Base-by-base conservation (phyloP, 2,797 vertebrate genomes). In the Lepus townsendii region DNA sequence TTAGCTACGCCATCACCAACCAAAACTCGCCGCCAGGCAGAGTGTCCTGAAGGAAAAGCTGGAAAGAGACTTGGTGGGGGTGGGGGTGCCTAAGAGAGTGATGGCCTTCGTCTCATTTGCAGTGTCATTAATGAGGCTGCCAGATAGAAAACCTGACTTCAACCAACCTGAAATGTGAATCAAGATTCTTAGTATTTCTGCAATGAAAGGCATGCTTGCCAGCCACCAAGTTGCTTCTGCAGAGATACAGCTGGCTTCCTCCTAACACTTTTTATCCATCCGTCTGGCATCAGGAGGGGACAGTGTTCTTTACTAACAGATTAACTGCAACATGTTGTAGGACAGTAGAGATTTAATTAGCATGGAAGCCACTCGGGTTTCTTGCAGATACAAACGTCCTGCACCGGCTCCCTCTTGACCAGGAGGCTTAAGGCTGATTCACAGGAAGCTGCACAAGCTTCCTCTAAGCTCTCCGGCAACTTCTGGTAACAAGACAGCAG, bases 1-100 rank as follows among this genome's bases (percentile, higher is more conserved):
- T 96, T 97, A 97, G 95, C 95, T 94, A 95, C 83, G 84, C 96
- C 73, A 5, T 80, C 80, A 95, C 80, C 95, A 91, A 95, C n/a
- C 62, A 91, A 85, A 96, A 84, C 65, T 91, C 80, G 82, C 88
- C 17, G 16, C 72, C 65, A 86, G 86, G 42, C 42, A 8, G 42
- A 47, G 42, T 47, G 42, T 68, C 82, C 94, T 69, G 63, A 54
- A 50, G 66, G 19, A 73, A 91, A 96, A 75, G 89, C 47, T 65
- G 20, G 26, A 14, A 72, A 93, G 83, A 97, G 69, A 88, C 0
- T 1, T 47, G 42, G 42, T 42, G 42, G 42, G 32, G 8, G 0
- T 14, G 12, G 2, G 68, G 26, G 30, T 8, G 2, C 52, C 47
- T 60, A 9, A 63, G n/a, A 66, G 30, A 84, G 50, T 92, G 50